phyloP scores from a whole-genome alignment of 2,797 vertebrate species.

The Podargus strigoides region DNA sequence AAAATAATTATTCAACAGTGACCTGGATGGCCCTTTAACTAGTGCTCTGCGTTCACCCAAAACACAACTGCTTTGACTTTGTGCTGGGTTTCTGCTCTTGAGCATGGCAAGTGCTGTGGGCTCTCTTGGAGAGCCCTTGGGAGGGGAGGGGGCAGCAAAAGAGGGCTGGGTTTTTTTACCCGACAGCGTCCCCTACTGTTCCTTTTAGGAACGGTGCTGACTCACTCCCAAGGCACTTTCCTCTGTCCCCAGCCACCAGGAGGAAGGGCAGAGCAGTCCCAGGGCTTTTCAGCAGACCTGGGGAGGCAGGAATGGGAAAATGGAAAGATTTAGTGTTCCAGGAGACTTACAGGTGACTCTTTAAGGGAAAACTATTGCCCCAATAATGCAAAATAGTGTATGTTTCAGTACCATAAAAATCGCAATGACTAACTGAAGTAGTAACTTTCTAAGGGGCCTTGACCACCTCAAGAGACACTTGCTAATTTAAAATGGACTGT shows the following conservation, averaged over 20 bases:
- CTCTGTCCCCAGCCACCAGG: fast-evolving
- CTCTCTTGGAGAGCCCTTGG: neutral
- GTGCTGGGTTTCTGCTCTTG: neutral
- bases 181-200: constrained; percentile 27
- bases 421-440: neutral
- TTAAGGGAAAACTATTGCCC: neutral
- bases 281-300: neutral
- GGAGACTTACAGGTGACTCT: neutral
- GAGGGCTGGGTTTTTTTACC: neutral
- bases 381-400: neutral
- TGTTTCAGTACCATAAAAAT: neutral
- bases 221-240: neutral
- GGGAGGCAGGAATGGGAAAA: neutral
- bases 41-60: neutral
- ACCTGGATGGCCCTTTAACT: neutral
- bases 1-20: neutral
- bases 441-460: neutral
- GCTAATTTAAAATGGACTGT: neutral
- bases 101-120: neutral
- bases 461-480: neutral
- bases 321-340: neutral
- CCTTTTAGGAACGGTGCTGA: neutral
- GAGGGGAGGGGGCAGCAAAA: fast-evolving
- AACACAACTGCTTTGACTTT: neutral
- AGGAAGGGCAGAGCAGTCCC: neutral